Conservation (phyloP, 2,113 vertebrate genomes). For the Cryptomyrus ogoouensis region DNA sequence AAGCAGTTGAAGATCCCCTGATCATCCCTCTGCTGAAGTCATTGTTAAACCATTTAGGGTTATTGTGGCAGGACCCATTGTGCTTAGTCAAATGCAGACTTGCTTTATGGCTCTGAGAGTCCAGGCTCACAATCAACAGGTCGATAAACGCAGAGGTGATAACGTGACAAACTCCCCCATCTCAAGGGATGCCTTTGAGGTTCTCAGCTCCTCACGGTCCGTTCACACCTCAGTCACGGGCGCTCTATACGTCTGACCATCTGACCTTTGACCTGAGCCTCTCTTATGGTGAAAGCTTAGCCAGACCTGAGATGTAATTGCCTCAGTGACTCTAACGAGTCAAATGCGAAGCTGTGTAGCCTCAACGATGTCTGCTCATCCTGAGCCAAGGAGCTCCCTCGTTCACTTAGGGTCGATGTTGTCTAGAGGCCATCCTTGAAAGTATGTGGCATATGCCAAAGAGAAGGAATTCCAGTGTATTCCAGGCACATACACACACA, state of each 20-base stretch:
- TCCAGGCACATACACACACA: neutral
- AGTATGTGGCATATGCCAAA: neutral
- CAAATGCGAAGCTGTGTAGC: neutral
- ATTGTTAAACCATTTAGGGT: neutral
- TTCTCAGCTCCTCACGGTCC: neutral
- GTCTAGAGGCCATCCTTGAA: neutral
- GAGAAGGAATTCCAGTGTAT: neutral
- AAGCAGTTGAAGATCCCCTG: neutral
- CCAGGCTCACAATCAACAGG: neutral
- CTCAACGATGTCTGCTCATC: neutral
- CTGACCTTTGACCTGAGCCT: neutral
- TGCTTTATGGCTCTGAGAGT: constrained; percentile 2
- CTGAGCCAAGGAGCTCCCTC: neutral
- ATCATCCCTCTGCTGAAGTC: neutral
- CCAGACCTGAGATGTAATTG: neutral
- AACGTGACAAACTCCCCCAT: neutral
- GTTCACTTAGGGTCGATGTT: neutral
- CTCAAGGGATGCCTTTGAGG: neutral
- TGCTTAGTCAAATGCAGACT: neutral
- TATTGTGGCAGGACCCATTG: neutral
- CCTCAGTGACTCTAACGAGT: neutral
- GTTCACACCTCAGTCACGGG: neutral
- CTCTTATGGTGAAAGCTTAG: neutral
- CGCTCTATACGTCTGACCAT: neutral
- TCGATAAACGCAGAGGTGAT: neutral